phyloP scores from a whole-genome alignment of 2,888 invertebrate species.

The Megaustenia siamemsis region DNA sequence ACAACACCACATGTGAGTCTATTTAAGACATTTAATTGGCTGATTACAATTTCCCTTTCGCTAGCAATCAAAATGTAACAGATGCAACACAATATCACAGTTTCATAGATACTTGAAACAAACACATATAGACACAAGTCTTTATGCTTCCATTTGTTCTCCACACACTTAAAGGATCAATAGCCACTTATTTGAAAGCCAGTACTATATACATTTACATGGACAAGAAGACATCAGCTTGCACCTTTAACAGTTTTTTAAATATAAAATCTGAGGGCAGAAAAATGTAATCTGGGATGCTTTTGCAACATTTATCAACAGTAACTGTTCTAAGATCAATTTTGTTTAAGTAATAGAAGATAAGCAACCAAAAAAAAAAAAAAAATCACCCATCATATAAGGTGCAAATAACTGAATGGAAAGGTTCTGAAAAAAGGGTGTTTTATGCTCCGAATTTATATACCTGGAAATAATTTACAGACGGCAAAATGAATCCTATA shows the following conservation, averaged over 20 bases:
- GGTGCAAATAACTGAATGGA: constrained; percentile 33
- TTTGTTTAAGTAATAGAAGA: constrained; percentile 4
- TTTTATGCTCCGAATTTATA: constrained; percentile 18
- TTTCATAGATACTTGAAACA: constrained; percentile 49
- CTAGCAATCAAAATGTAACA: constrained; percentile 23
- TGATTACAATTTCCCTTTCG: neutral
- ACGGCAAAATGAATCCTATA: constrained; percentile 43
- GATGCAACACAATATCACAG: constrained; percentile 53
- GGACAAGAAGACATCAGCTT: constrained; percentile 45
- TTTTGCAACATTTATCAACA: constrained; percentile 35
- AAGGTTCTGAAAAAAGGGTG: constrained; percentile 6
- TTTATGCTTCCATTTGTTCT: constrained; percentile 6
- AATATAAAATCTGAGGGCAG: constrained; percentile 3
- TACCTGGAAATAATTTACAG: constrained; percentile 42
- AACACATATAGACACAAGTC: neutral
- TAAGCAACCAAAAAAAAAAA: constrained; percentile 7
- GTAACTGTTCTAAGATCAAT: constrained; percentile 29
- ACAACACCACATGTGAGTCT: constrained; percentile 1
- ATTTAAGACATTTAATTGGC: neutral
- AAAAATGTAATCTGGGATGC: constrained; percentile 35
- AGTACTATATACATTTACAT: constrained; percentile 36
- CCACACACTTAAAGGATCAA: constrained; percentile 27
- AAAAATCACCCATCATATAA: constrained; percentile 23
- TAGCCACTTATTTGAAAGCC: constrained; percentile 38
- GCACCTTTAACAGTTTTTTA: constrained; percentile 28